phyloP scores from a whole-genome alignment of 23 tunicate species.

The Ciona savignyi region DNA sequence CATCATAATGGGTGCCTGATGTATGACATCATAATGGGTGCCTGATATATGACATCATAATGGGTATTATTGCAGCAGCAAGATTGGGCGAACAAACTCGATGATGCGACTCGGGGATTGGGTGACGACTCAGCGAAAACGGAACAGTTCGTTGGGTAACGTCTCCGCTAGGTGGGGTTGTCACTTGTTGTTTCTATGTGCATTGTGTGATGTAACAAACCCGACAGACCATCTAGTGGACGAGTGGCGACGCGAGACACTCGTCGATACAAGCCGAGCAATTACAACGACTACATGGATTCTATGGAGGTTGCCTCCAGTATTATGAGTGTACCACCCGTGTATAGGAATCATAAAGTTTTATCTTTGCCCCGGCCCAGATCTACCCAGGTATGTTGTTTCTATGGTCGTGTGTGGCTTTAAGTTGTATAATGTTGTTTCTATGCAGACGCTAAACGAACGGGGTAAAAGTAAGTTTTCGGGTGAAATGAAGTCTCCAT shows the following conservation, averaged over 20 bases:
- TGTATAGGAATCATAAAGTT: slow-evolving; percentile 33
- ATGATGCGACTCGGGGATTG: slow-evolving; percentile 54
- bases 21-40: background rate
- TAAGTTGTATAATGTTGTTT: too few relatives aligned
- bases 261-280: slow-evolving; percentile 55
- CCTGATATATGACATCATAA: background rate
- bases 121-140: slow-evolving; percentile 47
- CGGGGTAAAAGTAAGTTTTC: too few relatives aligned
- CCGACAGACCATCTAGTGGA: background rate
- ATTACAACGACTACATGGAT: slow-evolving; percentile 80
- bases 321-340: slow-evolving; percentile 79
- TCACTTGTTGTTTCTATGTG: too few relatives aligned
- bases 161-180: too few relatives aligned
- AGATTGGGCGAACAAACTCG: slow-evolving; percentile 45
- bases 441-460: too few relatives aligned
- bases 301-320: slow-evolving; percentile 75
- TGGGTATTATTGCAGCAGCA: too few relatives aligned
- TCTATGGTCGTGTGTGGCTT: too few relatives aligned
- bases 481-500: too few relatives aligned
- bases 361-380: slow-evolving; percentile 57
- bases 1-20: too few relatives aligned
- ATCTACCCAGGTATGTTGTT: slow-evolving; percentile 76
- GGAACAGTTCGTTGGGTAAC: slow-evolving; percentile 11
- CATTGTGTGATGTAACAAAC: too few relatives aligned
- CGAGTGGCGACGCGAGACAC: slow-evolving; percentile 20